phyloP scores from a whole-genome alignment of 2,113 vertebrate genomes.

The Muntiacus muntjak region DNA sequence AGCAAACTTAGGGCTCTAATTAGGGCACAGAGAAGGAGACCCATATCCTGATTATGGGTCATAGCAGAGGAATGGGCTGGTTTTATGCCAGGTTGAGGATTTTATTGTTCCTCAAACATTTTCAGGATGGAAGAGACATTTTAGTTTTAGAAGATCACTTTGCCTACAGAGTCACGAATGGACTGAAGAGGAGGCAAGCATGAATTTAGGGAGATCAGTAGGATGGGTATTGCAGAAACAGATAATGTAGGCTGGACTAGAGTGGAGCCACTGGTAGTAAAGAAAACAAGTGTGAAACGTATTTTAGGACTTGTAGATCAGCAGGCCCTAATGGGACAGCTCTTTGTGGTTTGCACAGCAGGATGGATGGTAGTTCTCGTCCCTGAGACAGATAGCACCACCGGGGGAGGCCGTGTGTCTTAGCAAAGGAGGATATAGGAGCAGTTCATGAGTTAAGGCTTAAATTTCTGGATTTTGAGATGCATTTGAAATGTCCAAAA shows the following conservation, averaged over 20 bases:
- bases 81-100: not conserved
- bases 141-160: not conserved
- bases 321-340: not conserved
- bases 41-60: not conserved
- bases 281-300: not conserved
- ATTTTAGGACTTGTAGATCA: not conserved
- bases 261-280: not conserved
- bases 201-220: not conserved
- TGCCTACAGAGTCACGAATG: not conserved
- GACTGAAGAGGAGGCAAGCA: not conserved
- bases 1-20: not conserved
- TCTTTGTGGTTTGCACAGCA: not conserved
- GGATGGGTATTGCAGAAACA: not conserved
- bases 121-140: not conserved
- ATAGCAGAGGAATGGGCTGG: not conserved
- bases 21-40: not conserved
- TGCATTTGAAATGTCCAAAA: not conserved
- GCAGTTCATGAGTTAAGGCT: not conserved
- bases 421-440: not conserved
- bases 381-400: not conserved
- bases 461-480: not conserved
- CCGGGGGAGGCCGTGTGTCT: not conserved
- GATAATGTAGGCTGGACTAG: no score
- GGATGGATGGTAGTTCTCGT: not conserved
- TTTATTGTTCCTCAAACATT: not conserved